Conservation (phyloP, 37 sponge, comb jelly and placozoan species). For the Agelas oroides region DNA sequence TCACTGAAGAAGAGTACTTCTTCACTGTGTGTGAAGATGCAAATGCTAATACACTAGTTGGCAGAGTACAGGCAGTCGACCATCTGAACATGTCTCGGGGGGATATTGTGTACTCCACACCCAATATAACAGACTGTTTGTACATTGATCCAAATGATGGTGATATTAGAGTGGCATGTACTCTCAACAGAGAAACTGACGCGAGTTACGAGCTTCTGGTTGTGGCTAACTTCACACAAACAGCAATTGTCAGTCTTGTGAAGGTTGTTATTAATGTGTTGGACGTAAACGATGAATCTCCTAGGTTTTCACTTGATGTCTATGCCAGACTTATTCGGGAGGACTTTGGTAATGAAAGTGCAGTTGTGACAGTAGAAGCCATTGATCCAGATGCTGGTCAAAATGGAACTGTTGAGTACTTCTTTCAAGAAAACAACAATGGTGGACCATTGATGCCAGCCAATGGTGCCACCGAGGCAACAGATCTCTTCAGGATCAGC, state of each 20-base stretch:
- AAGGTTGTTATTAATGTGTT: slow-evolving; percentile 32
- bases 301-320: slow-evolving; percentile 19
- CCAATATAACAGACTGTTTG: slow-evolving; percentile 19
- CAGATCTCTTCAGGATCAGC: slow-evolving; percentile 12
- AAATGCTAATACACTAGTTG: slow-evolving; percentile 2
- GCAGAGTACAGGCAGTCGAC: slow-evolving; percentile 1
- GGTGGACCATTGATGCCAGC: background rate
- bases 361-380: slow-evolving; percentile 33
- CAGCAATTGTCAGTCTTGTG: background rate
- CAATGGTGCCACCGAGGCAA: too few relatives aligned
- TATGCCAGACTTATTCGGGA: slow-evolving; percentile 29
- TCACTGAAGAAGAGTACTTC: slow-evolving; percentile 14
- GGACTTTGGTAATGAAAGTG: slow-evolving; percentile 5
- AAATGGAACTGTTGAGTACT: slow-evolving; percentile 25
- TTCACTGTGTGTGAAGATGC: slow-evolving; percentile 34
- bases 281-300: slow-evolving; percentile 71
- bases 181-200: slow-evolving; percentile 17
- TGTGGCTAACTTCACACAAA: background rate
- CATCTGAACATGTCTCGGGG: background rate
- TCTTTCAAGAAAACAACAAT: background rate
- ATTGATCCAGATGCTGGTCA: slow-evolving; percentile 19
- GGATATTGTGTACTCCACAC: slow-evolving; percentile 16
- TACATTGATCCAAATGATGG: slow-evolving; percentile 4
- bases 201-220: slow-evolving; percentile 6
- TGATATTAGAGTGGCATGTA: slow-evolving; percentile 15